These are phyloP conservation scores for Mamestra configurata DNA, from an alignment of 1,140 invertebrate species.

Conservation along the genomic window DNA sequence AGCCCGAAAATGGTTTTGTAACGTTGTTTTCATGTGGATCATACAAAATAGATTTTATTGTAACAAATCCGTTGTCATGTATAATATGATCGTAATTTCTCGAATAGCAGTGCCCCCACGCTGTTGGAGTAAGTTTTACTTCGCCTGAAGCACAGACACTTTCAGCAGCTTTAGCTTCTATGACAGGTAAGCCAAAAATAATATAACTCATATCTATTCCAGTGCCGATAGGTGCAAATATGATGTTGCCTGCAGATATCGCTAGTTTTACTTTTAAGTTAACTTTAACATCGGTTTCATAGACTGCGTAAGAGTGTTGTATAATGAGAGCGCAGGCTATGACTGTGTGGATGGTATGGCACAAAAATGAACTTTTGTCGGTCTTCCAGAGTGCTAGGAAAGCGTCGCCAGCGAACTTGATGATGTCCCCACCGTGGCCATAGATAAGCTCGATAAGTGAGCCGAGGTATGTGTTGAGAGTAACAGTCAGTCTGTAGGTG, in stretches of 20 bases:
- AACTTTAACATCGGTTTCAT: slow-evolving; percentile 90
- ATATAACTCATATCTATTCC: slow-evolving; percentile 89
- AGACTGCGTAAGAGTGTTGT: slow-evolving; percentile 89
- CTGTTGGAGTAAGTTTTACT: slow-evolving; percentile 85
- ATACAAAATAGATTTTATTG: slow-evolving; percentile 81
- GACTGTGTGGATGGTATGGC: slow-evolving; percentile 89
- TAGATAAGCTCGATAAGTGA: slow-evolving; percentile 91
- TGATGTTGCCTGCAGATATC: slow-evolving; percentile 81
- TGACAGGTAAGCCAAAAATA: slow-evolving; percentile 89
- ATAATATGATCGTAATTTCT: slow-evolving; percentile 81
- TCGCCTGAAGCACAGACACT: slow-evolving; percentile 86
- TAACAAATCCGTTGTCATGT: slow-evolving; percentile 74
- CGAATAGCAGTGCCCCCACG: slow-evolving; percentile 87
- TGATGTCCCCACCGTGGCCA: slow-evolving; percentile 90
- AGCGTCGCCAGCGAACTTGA: slow-evolving; percentile 92
- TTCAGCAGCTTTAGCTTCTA: slow-evolving; percentile 89
- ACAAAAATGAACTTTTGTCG: slow-evolving; percentile 87
- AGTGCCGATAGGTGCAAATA: slow-evolving; percentile 79
- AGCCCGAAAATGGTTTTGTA: slow-evolving; percentile 78
- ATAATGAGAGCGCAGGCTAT: slow-evolving; percentile 90
- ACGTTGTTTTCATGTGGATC: slow-evolving; percentile 80
- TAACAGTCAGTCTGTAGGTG: slow-evolving; percentile 90
- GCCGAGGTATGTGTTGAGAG: slow-evolving; percentile 90
- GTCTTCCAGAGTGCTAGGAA: slow-evolving; percentile 91
- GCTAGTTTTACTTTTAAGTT: slow-evolving; percentile 88